Base-by-base conservation (phyloP, 2,797 vertebrate genomes). In the Enteromius paludinosus region DNA sequence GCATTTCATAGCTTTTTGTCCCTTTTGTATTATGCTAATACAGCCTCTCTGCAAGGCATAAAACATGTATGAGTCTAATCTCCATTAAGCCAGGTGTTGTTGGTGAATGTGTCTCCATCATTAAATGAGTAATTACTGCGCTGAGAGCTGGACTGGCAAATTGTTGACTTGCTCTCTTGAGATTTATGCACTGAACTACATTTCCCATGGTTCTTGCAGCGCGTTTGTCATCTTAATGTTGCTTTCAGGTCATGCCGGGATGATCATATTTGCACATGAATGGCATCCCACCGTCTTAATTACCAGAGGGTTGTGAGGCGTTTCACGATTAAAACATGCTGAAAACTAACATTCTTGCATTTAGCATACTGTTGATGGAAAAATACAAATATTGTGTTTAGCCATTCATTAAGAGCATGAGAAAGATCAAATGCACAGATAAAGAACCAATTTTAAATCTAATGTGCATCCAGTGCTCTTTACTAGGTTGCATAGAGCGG, bases 21-120 rank as follows among this genome's bases (percentile, higher is more conserved):
- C 33, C 65, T 73, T 84, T 87, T 79, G 62, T 69, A 71, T 83
- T 41, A 30, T 43, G 74, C 49, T 78, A 81, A 87, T 70, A n/a
- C 14, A 41, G 65, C 28, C 30, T 59, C 35, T 68, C 25, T 25
- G 4, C 35, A 52, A 65, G 14, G 72, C 52, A 85, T 85, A 69
- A 83, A 71, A 65, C 5, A 73, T 77, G 62, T 49, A 85, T 83
- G 59, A 83, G 30, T 30, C 61, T 73, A 78, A 80, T 83, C 54
- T 78, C 33, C 52, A 84, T 72, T 62, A 82, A 65, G 56, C 35
- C 52, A 69, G 25, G 80, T 79, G 75, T 79, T 69, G 9, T 14
- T 70, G 45, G 35, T 82, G 52, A 87, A 71, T 71, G 54, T 65
- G 54, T 62, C 59, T 69, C 73, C 52, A 14, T 77, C 30, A 79